These are phyloP conservation scores for Anadara kagoshimensis DNA, from an alignment of 1,140 invertebrate species.

Conservation along the genomic window DNA sequence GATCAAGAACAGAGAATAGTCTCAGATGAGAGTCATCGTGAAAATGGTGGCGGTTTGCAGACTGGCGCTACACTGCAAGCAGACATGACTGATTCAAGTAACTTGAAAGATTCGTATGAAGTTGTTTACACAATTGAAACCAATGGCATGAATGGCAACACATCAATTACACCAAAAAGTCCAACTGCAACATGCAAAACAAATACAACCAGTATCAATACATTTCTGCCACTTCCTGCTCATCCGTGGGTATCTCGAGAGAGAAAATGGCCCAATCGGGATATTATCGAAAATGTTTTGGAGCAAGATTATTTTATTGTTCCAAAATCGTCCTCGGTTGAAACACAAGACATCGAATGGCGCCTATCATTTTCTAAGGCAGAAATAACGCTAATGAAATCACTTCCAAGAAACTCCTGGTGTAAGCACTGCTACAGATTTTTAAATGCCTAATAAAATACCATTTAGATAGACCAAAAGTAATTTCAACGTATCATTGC, in stretches of 20 bases:
- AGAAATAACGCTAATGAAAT: neutral
- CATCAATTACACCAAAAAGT: neutral
- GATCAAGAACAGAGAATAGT: too few relatives aligned
- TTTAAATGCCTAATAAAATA: slow-evolving; percentile 14
- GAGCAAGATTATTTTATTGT: slow-evolving; percentile 1
- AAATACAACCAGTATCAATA: neutral
- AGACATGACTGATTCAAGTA: too few relatives aligned
- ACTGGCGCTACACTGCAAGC: too few relatives aligned
- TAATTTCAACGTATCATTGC: slow-evolving; percentile 7
- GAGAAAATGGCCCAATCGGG: slow-evolving; percentile 1
- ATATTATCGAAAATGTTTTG: neutral
- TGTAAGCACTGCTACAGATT: slow-evolving; percentile 15
- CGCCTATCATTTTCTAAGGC: neutral
- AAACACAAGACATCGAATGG: neutral
- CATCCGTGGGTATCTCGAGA: neutral
- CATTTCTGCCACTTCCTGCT: neutral
- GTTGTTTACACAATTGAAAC: neutral
- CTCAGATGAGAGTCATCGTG: too few relatives aligned
- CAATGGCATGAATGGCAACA: neutral
- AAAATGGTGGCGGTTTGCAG: too few relatives aligned
- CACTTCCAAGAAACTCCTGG: neutral
- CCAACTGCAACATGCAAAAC: neutral
- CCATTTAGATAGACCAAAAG: neutral
- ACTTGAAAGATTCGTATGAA: neutral
- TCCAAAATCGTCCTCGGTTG: slow-evolving; percentile 1